phyloP scores from a whole-genome alignment of 2,797 vertebrate species.

The Rhinogobio ventralis region DNA sequence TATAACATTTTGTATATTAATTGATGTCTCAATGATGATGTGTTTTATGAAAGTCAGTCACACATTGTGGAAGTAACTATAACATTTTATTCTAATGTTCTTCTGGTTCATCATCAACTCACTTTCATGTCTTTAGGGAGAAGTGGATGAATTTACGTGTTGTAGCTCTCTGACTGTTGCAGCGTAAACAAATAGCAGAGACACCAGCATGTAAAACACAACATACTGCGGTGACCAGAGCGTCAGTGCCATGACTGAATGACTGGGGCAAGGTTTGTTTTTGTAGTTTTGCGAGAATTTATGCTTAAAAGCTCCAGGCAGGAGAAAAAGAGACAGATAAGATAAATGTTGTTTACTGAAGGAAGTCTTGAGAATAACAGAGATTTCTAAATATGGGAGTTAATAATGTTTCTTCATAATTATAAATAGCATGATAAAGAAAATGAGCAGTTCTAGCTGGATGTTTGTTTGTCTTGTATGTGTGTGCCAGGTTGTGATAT shows the following conservation, averaged over 20 bases:
- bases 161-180: too few species aligned
- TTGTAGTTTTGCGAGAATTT: background rate
- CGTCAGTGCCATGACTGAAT: too few species aligned
- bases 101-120: too few species aligned
- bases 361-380: constrained; percentile 3
- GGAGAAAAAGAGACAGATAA: constrained; percentile 21
- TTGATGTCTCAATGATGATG: too few species aligned
- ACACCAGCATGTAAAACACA: background rate
- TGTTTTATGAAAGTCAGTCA: too few species aligned
- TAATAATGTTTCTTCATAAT: constrained; percentile 26
- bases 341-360: constrained; percentile 15
- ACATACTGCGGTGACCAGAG: background rate
- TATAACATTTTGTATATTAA: too few species aligned
- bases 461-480: constrained; percentile 5
- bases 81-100: too few species aligned
- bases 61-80: too few species aligned
- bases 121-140: too few species aligned
- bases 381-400: constrained; percentile 23
- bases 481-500: background rate
- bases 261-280: background rate
- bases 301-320: background rate
- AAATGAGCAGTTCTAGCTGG: background rate
- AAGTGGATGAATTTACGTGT: too few species aligned
- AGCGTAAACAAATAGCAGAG: background rate
- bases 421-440: constrained; percentile 33